Conservation (phyloP, 2,797 vertebrate genomes). For the Notolepis coatsorum region DNA sequence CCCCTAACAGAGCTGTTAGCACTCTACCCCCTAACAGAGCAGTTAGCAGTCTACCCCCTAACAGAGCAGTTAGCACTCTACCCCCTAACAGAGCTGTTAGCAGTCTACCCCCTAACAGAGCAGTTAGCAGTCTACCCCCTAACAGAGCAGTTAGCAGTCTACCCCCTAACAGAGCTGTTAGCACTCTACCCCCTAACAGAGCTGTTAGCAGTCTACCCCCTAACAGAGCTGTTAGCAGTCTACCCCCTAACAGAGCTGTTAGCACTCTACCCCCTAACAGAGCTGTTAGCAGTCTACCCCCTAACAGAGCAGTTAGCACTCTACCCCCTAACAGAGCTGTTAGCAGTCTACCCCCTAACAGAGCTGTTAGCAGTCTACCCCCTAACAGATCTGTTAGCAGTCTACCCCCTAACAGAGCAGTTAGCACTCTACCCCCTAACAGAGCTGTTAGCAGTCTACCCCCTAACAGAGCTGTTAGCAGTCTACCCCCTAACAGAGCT, state of each 20-base stretch:
- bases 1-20: constrained; percentile 59
- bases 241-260: no score
- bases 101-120: constrained; percentile 59
- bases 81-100: no score
- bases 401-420: constrained; percentile 59
- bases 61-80: no score
- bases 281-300: constrained; percentile 67
- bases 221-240: constrained; percentile 50
- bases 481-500: constrained; percentile 59
- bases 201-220: constrained; percentile 66
- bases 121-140: no score
- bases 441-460: no score
- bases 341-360: constrained; percentile 64
- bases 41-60: constrained; percentile 63
- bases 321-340: no score
- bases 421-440: no score
- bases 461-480: constrained; percentile 67
- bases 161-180: constrained; percentile 59
- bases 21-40: no score
- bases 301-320: constrained; percentile 55
- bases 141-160: constrained; percentile 55
- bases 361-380: no score
- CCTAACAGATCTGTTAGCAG: constrained; percentile 65
- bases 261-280: no score
- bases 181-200: no score